phyloP scores from a whole-genome alignment of 2,888 invertebrate species.

The Aporophyla lueneburgensis region DNA sequence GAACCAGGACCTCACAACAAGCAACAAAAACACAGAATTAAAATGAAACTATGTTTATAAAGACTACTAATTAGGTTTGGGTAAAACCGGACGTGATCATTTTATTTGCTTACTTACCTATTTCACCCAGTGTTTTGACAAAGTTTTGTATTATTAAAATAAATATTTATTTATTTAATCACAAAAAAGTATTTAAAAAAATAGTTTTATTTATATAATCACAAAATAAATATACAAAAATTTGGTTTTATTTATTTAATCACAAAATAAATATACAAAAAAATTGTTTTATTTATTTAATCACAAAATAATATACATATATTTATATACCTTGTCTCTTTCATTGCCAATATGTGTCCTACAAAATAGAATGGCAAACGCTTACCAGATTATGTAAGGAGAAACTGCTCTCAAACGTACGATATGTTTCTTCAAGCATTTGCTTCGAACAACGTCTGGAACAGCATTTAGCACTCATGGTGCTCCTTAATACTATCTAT shows the following conservation, averaged over 20 bases:
- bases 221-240: no score
- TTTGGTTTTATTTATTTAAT: no score
- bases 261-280: no score
- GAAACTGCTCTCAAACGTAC: neutral
- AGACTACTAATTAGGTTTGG: neutral
- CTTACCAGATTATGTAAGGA: neutral
- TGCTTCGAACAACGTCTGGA: constrained; percentile 21
- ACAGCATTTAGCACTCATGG: constrained; percentile 51
- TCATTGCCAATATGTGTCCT: no score
- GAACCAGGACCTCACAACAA: neutral
- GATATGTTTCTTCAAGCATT: constrained; percentile 42
- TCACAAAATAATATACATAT: no score
- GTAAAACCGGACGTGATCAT: neutral
- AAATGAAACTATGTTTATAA: neutral
- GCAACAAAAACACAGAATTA: no score
- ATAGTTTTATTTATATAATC: no score
- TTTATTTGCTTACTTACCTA: neutral
- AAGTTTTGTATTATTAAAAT: neutral
- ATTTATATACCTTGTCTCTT: no score
- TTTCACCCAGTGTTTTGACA: neutral
- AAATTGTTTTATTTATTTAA: no score
- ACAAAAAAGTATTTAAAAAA: no score
- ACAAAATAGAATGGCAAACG: neutral
- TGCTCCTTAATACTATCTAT: constrained; percentile 14
- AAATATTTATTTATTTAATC: no score